Evolutionary conservation across 2,113 vertebrate species (phyloP).

Genomic region (Chascanopsetta lugubris): DNA sequence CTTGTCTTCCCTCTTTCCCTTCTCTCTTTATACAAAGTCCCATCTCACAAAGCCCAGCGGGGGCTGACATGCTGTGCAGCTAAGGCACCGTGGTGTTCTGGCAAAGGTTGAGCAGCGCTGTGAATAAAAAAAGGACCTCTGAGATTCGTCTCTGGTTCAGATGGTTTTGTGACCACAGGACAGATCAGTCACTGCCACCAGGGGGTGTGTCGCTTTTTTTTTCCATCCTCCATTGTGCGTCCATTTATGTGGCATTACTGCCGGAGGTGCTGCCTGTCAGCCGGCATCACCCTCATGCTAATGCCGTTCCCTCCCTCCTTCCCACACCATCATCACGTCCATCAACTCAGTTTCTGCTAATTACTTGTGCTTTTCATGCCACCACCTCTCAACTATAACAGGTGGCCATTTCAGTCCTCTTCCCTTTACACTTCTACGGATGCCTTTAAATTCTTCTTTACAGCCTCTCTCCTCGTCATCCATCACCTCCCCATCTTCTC

Average conservation of each 20-base stretch:
- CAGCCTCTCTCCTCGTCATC: not conserved
- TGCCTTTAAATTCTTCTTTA: conserved; percentile 3
- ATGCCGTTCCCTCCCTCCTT: conserved; percentile 3
- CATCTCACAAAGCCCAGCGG: not conserved
- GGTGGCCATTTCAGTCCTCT: not conserved
- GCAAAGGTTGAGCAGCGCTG: conserved; percentile 1
- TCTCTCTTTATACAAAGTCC: not conserved
- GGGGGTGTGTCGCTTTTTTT: conserved; percentile 10
- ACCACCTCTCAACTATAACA: not conserved
- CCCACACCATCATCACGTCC: conserved; percentile 13
- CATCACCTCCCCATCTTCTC: not conserved
- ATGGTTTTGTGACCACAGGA: not conserved
- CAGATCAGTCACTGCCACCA: conserved; percentile 8
- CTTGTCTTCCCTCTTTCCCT: not conserved
- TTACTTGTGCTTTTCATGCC: conserved; percentile 4
- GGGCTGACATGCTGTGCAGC: conserved; percentile 9
- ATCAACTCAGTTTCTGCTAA: conserved; percentile 9
- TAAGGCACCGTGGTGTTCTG: not conserved
- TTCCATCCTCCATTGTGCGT: conserved; percentile 15
- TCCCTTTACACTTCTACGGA: not conserved
- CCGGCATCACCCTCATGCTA: conserved; percentile 13
- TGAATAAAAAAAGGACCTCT: conserved; percentile 26
- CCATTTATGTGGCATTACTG: conserved; percentile 41
- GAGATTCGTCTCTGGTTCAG: not conserved
- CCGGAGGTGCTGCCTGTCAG: conserved; percentile 14